These are phyloP conservation scores for Tragelaphus imberbis DNA, from an alignment of 2,113 vertebrate species.

Conservation along the genomic window DNA sequence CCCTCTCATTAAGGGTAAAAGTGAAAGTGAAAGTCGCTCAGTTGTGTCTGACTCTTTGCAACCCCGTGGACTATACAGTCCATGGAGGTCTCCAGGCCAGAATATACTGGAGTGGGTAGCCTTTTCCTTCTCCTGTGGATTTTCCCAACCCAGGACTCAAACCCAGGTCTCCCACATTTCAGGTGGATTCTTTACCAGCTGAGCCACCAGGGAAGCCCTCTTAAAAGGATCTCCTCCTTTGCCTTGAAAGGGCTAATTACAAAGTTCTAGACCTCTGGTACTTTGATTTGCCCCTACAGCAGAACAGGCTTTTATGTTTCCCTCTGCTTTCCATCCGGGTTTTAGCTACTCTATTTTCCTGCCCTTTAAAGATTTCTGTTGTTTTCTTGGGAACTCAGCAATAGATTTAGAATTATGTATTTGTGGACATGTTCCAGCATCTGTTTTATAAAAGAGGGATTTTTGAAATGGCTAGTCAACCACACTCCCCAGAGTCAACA, in stretches of 20 bases:
- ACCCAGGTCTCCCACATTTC: not conserved
- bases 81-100: not conserved
- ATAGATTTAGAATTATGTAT: not conserved
- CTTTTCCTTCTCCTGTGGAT: not conserved
- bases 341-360: not conserved
- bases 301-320: not conserved
- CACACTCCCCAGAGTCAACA: not conserved
- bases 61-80: not conserved
- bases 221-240: not conserved
- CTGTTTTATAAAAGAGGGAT: not conserved
- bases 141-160: not conserved
- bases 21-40: not conserved
- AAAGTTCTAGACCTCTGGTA: not conserved
- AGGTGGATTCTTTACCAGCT: not conserved
- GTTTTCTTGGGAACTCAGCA: not conserved
- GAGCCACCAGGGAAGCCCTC: not conserved
- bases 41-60: not conserved
- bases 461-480: not conserved
- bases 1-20: not conserved
- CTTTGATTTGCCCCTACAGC: not conserved
- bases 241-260: not conserved
- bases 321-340: not conserved
- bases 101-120: not conserved
- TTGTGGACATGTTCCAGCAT: not conserved
- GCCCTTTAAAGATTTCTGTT: not conserved